These are phyloP conservation scores for Lordiphosa mommai DNA, from an alignment of 1,140 invertebrate genomes.

Conservation along the genomic window DNA sequence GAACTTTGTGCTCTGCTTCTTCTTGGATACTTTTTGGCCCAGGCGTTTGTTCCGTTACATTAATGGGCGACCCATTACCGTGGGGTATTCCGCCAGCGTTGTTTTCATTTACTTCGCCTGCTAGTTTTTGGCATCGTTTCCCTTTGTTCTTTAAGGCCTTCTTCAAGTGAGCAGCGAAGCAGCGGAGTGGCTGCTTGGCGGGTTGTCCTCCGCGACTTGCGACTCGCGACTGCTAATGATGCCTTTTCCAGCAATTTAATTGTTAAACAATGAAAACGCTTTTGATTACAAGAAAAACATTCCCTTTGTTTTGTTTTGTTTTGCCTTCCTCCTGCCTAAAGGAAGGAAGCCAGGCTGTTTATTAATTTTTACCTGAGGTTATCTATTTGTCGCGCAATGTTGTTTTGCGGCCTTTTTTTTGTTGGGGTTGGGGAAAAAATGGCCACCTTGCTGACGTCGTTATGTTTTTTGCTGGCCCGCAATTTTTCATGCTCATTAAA, in stretches of 20 bases:
- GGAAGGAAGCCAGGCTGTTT: constrained; percentile 43
- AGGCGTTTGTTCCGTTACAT: constrained; percentile 27
- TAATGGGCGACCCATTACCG: constrained; percentile 66
- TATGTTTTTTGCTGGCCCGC: constrained; percentile 34
- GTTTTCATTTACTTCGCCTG: constrained; percentile 52
- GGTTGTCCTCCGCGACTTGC: constrained; percentile 11
- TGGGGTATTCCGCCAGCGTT: constrained; percentile 51
- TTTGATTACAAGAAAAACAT: constrained; percentile 75
- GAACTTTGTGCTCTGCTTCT: constrained; percentile 47
- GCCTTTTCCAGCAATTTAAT: constrained; percentile 77
- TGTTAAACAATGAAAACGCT: constrained; percentile 77
- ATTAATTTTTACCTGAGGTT: constrained; percentile 78
- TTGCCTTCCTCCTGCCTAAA: constrained; percentile 31
- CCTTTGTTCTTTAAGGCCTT: constrained; percentile 55
- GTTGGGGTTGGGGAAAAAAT: constrained; percentile 3
- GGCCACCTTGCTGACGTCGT: constrained; percentile 27
- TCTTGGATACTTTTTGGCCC: constrained; percentile 6
- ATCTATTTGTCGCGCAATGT: constrained; percentile 72
- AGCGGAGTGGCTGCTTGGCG: background rate
- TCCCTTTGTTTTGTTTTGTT: constrained; percentile 31
- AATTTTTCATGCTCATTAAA: constrained; percentile 76
- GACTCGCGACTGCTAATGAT: constrained; percentile 65
- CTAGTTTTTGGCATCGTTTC: constrained; percentile 17
- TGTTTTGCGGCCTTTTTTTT: constrained; percentile 52
- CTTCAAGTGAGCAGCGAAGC: constrained; percentile 36